These are phyloP conservation scores for Elephantulus edwardii DNA, from an alignment of 2,113 vertebrate genomes.

Conservation along the genomic window DNA sequence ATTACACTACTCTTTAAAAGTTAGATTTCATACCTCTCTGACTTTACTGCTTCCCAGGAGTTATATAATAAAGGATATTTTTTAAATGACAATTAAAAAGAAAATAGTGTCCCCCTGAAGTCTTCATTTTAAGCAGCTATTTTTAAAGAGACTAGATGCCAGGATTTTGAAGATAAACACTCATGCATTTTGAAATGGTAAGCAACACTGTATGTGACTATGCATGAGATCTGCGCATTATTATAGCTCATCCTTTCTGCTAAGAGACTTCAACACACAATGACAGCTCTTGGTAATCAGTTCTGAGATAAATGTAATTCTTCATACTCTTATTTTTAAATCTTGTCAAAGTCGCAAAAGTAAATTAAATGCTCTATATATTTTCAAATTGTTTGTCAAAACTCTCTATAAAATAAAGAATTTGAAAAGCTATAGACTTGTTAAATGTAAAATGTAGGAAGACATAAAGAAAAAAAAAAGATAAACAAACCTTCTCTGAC, in stretches of 20 bases:
- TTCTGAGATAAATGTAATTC: constrained; percentile 16
- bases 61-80: neutral
- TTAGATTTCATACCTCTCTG: neutral
- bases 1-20: neutral
- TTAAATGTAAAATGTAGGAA: neutral
- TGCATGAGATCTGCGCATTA: neutral
- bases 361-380: neutral
- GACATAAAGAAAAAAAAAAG: constrained; percentile 8
- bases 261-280: neutral
- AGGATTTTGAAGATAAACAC: constrained; percentile 9
- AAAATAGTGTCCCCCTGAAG: neutral
- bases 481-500: constrained; percentile 29
- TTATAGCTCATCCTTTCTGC: neutral
- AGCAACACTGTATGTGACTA: neutral
- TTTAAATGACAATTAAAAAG: neutral
- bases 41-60: neutral
- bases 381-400: constrained; percentile 38
- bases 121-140: neutral
- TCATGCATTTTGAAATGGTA: constrained; percentile 1
- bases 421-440: neutral
- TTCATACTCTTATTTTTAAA: constrained; percentile 7
- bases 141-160: neutral
- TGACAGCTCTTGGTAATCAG: neutral
- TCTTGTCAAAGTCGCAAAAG: constrained; percentile 35
- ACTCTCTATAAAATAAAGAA: neutral